Base-by-base conservation (phyloP, 2,797 vertebrate genomes). In the Vipera latastei region DNA sequence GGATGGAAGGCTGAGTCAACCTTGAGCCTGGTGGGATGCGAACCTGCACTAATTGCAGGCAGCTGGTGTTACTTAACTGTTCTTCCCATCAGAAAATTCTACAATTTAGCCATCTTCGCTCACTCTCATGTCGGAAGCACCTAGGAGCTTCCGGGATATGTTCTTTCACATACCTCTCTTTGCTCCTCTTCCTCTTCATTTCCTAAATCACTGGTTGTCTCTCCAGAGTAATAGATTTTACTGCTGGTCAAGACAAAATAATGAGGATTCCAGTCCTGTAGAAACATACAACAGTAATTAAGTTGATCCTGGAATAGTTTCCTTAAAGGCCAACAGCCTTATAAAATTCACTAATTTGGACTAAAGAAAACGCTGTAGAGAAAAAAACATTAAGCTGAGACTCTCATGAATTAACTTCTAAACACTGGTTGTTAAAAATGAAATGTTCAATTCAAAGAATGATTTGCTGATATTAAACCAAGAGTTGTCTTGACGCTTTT, bases 151-250 rank as follows among this genome's bases (percentile, higher is more conserved):
- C 32, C 13, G 12, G 44, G n/a, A 3, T 16, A 32, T 32, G 5
- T 86, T n/a, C 11, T 90, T 86, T 86, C 65, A 92, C 98, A 97
- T 97, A 99, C 99, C 98, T 99, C 99, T 95, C 99, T 98, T 93
- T 99, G 99, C 94, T 99, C 99, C 95, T 99, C 99, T 92, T 99
- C 99, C 13, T 99, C 99, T 90, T 99, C 99, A 0, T 99, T 99
- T 90, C 98, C 98, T 96, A 99, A 98, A 97, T 99, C 99, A 93
- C 95, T 98, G 69, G 98, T 98, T 56, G 99, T 99, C 96, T 99
- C 99, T 89, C 99, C 99, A 0, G 99, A 99, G 96, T 99, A 99
- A 96, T 99, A 99, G 96, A 99, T 99, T 97, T 99, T 99, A 96
- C 97, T 99, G 98, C 98, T 99, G 93, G 99, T 99, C 97, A 99